phyloP scores from a whole-genome alignment of 2,888 invertebrate genomes.

The Falcaria lacertinaria region DNA sequence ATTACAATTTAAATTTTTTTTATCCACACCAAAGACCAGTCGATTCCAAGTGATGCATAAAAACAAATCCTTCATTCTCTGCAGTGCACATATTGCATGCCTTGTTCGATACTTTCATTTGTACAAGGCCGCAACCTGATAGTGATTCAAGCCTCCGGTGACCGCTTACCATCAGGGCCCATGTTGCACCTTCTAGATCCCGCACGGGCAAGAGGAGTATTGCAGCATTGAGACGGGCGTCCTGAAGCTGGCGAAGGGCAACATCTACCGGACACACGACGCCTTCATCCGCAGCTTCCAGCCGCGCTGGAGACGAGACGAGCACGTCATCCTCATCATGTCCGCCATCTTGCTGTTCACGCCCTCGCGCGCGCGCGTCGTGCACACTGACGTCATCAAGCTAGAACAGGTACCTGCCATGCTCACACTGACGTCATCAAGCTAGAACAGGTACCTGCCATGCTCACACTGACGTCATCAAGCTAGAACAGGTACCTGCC shows the following conservation, averaged over 20 bases:
- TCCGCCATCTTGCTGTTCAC: constrained; percentile 95
- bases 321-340: constrained; percentile 93
- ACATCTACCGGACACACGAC: constrained; percentile 92
- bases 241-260: constrained; percentile 93
- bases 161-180: too few relatives aligned
- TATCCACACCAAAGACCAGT: too few relatives aligned
- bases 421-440: background rate
- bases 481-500: too few relatives aligned
- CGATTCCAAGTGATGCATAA: too few relatives aligned
- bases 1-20: too few relatives aligned
- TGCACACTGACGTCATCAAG: constrained; percentile 91
- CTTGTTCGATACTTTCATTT: too few relatives aligned
- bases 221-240: constrained; percentile 92
- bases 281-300: constrained; percentile 92
- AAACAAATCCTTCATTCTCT: too few relatives aligned
- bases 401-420: constrained; percentile 85
- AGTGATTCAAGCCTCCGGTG: too few relatives aligned
- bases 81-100: too few relatives aligned
- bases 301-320: constrained; percentile 91
- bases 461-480: background rate
- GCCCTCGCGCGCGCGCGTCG: constrained; percentile 88
- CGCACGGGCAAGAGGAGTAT: constrained; percentile 87
- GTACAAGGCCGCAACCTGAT: too few relatives aligned
- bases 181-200: constrained; percentile 82
- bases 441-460: background rate